phyloP scores from a whole-genome alignment of 2,113 vertebrate genomes.

The Hemichromis elongatus region DNA sequence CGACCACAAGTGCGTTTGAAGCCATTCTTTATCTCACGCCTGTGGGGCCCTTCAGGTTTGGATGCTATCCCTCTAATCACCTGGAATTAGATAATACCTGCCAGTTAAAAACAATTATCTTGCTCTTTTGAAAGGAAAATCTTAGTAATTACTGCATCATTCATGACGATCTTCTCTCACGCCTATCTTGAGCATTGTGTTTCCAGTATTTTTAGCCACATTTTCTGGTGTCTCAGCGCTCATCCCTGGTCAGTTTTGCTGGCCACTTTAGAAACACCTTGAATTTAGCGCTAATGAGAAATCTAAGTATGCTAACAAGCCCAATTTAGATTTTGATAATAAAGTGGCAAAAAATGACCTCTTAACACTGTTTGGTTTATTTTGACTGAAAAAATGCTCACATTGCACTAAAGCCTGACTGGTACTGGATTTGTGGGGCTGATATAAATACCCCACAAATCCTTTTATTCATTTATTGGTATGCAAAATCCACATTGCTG shows the following conservation, averaged over 20 bases:
- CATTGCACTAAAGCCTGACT: neutral
- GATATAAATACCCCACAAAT: neutral
- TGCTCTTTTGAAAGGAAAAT: conserved; percentile 8
- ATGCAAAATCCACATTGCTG: neutral
- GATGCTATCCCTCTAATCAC: conserved; percentile 1
- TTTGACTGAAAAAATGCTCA: neutral
- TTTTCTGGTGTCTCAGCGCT: neutral
- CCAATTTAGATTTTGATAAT: neutral
- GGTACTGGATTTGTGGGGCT: neutral
- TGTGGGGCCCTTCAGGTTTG: neutral
- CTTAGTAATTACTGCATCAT: neutral
- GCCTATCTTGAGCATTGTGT: neutral
- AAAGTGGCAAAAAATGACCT: neutral
- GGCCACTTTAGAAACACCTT: neutral
- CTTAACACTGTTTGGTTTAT: neutral
- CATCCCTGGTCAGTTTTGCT: neutral
- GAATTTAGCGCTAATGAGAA: neutral
- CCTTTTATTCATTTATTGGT: neutral
- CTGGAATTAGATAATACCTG: conserved; percentile 20
- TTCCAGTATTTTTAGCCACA: neutral
- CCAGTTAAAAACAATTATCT: conserved; percentile 32
- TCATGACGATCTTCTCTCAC: neutral
- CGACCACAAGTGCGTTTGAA: neutral
- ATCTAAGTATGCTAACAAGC: neutral
- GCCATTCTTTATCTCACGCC: neutral